Evolutionary conservation across 2,113 vertebrate genomes (phyloP).

Genomic region (Alethe castanea): DNA sequence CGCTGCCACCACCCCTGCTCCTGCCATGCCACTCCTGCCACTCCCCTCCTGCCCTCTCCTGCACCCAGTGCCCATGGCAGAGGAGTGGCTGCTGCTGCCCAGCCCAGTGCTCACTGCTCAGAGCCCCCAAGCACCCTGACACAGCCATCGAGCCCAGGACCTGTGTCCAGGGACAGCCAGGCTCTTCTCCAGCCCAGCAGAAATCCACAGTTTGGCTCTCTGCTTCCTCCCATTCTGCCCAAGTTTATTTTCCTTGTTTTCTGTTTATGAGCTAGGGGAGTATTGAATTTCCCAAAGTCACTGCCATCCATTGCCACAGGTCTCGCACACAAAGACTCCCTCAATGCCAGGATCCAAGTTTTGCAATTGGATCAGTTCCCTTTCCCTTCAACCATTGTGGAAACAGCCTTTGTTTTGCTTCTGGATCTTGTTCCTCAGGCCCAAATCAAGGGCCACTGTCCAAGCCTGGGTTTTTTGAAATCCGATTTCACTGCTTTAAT

Average conservation of each 20-base stretch:
- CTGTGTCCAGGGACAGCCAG: background rate
- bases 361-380: conserved; percentile 48
- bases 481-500: conserved; percentile 25
- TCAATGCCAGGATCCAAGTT: conserved; percentile 50
- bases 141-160: rapidly evolving
- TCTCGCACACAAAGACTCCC: conserved; percentile 33
- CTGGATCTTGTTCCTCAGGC: conserved; percentile 57
- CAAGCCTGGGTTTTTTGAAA: conserved; percentile 50
- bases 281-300: conserved; percentile 47
- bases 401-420: conserved; percentile 64
- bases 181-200: background rate
- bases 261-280: conserved; percentile 55
- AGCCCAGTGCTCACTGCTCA: background rate
- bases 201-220: background rate
- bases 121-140: background rate
- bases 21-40: rapidly evolving
- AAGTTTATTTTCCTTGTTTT: conserved; percentile 68
- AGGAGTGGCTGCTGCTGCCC: background rate
- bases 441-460: conserved; percentile 37
- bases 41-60: background rate
- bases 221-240: conserved; percentile 43
- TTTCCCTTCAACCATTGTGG: conserved; percentile 52
- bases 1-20: background rate
- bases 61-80: rapidly evolving
- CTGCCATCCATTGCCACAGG: conserved; percentile 58